phyloP scores from a whole-genome alignment of 2,113 vertebrate species.

The Menidia beryllina region DNA sequence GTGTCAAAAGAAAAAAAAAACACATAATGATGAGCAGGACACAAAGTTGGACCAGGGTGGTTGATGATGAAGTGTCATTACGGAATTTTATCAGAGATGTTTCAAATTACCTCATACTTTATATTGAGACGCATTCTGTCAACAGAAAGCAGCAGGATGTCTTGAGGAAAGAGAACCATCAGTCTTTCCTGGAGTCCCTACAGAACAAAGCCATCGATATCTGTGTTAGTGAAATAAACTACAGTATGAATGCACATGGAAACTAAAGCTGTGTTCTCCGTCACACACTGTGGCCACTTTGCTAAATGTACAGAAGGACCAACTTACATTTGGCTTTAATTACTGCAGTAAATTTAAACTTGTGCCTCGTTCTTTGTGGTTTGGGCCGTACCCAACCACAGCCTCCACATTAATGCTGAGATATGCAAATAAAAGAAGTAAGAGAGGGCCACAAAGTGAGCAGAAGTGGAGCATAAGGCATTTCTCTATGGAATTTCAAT shows the following conservation, averaged over 20 bases:
- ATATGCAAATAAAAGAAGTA: too few relatives aligned
- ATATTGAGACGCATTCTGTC: slow-evolving; percentile 75
- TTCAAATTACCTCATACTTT: slow-evolving; percentile 81
- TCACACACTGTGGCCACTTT: not conserved
- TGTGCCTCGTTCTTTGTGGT: not conserved
- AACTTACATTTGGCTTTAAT: not conserved
- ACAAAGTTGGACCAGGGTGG: slow-evolving; percentile 2
- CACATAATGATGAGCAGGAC: slow-evolving; percentile 6
- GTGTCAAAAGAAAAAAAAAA: slow-evolving; percentile 24
- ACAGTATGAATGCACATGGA: not conserved
- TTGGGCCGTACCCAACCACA: not conserved
- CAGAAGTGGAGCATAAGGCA: too few relatives aligned
- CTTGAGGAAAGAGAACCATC: slow-evolving; percentile 84
- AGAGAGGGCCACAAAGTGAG: too few relatives aligned
- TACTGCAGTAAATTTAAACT: not conserved
- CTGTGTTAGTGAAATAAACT: not conserved
- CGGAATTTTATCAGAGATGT: slow-evolving; percentile 30
- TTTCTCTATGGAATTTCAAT: too few relatives aligned
- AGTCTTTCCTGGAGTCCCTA: slow-evolving; percentile 80
- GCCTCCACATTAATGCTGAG: not conserved
- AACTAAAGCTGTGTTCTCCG: not conserved
- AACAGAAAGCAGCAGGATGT: slow-evolving; percentile 84
- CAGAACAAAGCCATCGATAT: slow-evolving; percentile 23
- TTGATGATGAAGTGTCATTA: slow-evolving; percentile 28
- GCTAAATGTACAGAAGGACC: not conserved